These are phyloP conservation scores for Trachelus stipa DNA, from an alignment of 2,888 invertebrate species.

Conservation along the genomic window DNA sequence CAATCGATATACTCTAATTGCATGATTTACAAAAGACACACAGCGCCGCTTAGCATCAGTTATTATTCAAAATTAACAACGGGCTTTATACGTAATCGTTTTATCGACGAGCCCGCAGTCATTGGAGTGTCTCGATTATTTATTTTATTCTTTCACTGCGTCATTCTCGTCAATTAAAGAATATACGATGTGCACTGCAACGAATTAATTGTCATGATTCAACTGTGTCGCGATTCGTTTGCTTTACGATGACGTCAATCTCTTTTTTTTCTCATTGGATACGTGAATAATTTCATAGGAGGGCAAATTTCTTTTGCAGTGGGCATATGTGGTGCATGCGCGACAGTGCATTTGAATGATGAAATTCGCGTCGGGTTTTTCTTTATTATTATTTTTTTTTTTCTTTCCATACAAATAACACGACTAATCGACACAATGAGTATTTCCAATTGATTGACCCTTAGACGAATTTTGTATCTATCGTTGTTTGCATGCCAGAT, in stretches of 20 bases:
- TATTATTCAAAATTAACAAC: not conserved
- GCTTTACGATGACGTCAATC: not conserved
- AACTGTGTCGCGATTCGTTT: not conserved
- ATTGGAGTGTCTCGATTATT: not conserved
- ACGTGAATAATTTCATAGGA: not conserved
- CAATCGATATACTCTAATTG: not conserved
- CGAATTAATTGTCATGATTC: not conserved
- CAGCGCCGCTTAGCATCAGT: not conserved
- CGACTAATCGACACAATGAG: not conserved
- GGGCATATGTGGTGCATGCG: constrained; percentile 17
- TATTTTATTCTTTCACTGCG: not conserved
- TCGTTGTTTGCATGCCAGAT: constrained; percentile 60
- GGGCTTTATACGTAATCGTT: not conserved
- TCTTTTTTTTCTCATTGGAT: no score
- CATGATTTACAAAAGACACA: not conserved
- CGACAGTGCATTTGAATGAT: constrained; percentile 18
- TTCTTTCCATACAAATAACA: constrained; percentile 11
- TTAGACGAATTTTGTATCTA: constrained; percentile 30
- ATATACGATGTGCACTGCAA: not conserved
- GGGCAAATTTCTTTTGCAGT: not conserved
- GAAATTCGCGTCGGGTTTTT: constrained; percentile 18
- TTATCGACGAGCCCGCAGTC: not conserved
- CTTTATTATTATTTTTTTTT: constrained; percentile 20
- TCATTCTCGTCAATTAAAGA: not conserved
- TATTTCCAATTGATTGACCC: not conserved